These are phyloP conservation scores for Alethe diademata DNA, from an alignment of 2,113 vertebrate species.

Conservation along the genomic window DNA sequence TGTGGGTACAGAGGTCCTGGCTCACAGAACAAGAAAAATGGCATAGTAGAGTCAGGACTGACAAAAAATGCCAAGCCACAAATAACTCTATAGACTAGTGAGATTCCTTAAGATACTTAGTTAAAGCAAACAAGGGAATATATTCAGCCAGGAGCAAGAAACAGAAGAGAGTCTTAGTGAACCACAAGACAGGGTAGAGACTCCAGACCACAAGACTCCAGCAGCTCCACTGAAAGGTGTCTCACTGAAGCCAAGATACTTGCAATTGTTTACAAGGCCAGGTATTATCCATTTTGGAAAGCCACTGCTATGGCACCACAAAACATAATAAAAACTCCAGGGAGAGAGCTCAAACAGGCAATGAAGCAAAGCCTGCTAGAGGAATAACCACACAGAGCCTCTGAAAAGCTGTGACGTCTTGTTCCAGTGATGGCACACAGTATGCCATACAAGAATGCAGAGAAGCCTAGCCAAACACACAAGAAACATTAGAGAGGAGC, in stretches of 20 bases:
- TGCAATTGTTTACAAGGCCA: neutral
- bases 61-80: slow-evolving; percentile 47
- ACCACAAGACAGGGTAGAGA: neutral
- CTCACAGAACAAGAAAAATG: neutral
- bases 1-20: neutral
- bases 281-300: neutral
- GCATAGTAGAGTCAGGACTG: neutral
- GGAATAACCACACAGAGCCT: neutral
- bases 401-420: neutral
- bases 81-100: neutral
- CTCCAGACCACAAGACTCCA: slow-evolving; percentile 32
- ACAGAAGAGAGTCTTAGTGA: neutral
- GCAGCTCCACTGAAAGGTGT: neutral
- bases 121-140: slow-evolving; percentile 10
- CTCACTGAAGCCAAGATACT: neutral
- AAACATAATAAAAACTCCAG: neutral
- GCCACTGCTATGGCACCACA: neutral
- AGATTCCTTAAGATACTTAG: slow-evolving; percentile 10
- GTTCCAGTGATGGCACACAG: neutral
- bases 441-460: neutral
- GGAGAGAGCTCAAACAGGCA: neutral
- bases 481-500: neutral
- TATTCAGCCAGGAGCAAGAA: neutral
- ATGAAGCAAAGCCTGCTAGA: neutral
- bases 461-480: slow-evolving; percentile 43